Base-by-base conservation (phyloP, 2,888 invertebrate genomes). In the Macrophya annulata region DNA sequence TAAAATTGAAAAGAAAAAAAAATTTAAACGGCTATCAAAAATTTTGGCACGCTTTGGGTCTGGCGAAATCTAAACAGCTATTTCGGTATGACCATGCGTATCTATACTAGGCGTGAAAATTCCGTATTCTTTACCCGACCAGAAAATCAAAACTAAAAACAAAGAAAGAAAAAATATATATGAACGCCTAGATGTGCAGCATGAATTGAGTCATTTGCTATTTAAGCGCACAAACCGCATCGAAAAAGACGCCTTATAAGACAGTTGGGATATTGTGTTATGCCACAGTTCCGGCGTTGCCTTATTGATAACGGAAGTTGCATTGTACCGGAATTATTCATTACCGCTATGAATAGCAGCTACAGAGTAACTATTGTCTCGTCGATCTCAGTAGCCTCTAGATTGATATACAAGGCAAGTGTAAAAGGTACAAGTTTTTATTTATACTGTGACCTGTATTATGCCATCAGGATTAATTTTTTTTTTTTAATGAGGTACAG, bases 251-350 rank as follows among this genome's bases (percentile, higher is more conserved):
- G 10, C 12, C n/a, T 74, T 21, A 21, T 45, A 12, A 74, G 21
- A 43, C 72, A 8, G 6, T 0, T 45, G 21, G 68, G 84, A 85
- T 62, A 25, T 62, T 21, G 62, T 77, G 45, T 85, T 85, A 82
- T 82, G 81, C 85, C 85, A 81, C 17, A 82, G 79, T 82, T 85
- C 85, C 85, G 79, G 85, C 48, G 72, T 85, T 85, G 81, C 85
- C 85, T 85, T 85, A 85, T 85, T 51, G 71, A 79, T 79, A 77
- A 76, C 77, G 85, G 85, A 85, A 85, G 85, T 85, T 85, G 83
- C 83, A 85, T 77, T 65, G 65, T 68, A 71, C 85, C 81, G 85
- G 84, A 76, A 85, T 77, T 79, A 85, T 55, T 79, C 65, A 71
- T 85, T 85, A 68, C 40, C 81, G 21, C 31, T 31, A 51, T 62